A percentile compares a stretch with the other conserved stretches of the same genome.
Evolutionary conservation across 2,797 vertebrate genomes (phyloP).

Genomic region (Sebastes ruberrimus): DNA sequence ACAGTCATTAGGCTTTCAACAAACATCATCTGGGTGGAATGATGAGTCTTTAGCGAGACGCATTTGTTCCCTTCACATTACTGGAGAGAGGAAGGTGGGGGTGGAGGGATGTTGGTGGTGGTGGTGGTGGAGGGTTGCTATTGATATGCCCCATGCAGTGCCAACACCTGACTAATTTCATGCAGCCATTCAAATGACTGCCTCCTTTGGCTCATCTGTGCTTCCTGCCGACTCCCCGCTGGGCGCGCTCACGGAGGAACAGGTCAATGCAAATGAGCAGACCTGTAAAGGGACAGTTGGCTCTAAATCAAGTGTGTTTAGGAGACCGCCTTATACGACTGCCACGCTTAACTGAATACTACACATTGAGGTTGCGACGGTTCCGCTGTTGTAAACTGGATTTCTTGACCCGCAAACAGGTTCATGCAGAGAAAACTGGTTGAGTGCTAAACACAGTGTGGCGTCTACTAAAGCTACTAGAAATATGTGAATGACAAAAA

Average conservation of each 20-base stretch:
- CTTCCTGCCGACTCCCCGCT: slow-evolving; percentile 65
- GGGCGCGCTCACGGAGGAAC: slow-evolving; percentile 52
- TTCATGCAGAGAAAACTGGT: not conserved
- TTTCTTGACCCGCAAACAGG: not conserved
- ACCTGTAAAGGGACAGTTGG: slow-evolving; percentile 57
- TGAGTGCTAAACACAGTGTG: not conserved
- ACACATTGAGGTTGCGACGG: not conserved
- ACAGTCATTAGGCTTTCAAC: slow-evolving; percentile 61
- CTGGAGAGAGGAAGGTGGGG: slow-evolving; percentile 42
- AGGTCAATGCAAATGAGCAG: slow-evolving; percentile 76
- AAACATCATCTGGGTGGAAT: slow-evolving; percentile 71
- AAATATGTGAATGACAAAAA: not conserved
- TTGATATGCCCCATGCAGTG: slow-evolving; percentile 74
- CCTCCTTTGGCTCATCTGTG: slow-evolving; percentile 64
- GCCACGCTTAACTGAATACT: not conserved
- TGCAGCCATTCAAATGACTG: slow-evolving; percentile 69
- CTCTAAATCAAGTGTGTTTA: slow-evolving; percentile 35
- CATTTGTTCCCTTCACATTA: slow-evolving; percentile 69
- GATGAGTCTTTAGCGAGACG: slow-evolving; percentile 62
- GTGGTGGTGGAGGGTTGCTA: slow-evolving; percentile 9
- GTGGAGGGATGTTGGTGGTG: not conserved
- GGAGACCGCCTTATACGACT: not conserved
- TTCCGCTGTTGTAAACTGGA: not conserved
- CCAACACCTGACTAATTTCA: slow-evolving; percentile 80
- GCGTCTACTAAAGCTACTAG: not conserved